Conservation (phyloP, 2,888 invertebrate genomes). For the Oxyscelio sp. region DNA sequence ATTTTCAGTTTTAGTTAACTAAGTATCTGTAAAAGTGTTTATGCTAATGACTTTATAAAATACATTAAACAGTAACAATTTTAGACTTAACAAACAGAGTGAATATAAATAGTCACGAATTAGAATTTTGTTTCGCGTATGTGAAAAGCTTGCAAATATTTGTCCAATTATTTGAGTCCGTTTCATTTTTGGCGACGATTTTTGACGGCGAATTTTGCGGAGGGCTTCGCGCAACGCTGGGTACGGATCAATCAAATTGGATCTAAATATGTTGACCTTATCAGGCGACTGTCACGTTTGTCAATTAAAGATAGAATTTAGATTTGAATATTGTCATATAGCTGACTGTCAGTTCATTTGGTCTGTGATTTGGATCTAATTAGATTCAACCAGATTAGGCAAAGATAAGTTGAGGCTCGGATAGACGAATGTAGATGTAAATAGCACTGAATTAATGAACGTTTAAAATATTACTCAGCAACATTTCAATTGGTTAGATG, state of each 20-base stretch:
- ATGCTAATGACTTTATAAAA: too few species aligned
- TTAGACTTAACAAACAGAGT: too few species aligned
- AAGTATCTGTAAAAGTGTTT: too few species aligned
- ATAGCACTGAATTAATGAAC: not conserved
- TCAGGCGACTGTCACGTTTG: not conserved
- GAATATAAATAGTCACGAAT: too few species aligned
- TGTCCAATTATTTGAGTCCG: not conserved
- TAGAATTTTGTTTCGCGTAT: too few species aligned
- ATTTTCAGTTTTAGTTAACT: too few species aligned
- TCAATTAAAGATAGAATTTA: constrained; percentile 1
- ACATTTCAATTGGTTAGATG: too few species aligned
- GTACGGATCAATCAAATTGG: not conserved
- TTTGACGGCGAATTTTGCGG: too few species aligned
- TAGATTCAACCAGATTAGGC: not conserved
- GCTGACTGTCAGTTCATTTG: not conserved
- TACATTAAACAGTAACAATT: too few species aligned
- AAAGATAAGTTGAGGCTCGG: not conserved
- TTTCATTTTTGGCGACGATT: not conserved
- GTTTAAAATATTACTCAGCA: too few species aligned
- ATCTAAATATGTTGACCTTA: constrained; percentile 5
- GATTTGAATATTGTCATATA: not conserved
- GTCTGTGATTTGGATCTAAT: not conserved
- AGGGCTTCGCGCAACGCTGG: too few species aligned
- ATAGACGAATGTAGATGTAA: not conserved
- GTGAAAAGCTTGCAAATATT: not conserved